A percentile compares a stretch with the other conserved stretches of the same genome.
Conservation (phyloP, 2,113 vertebrate species). For the Pterocles orientalis region DNA sequence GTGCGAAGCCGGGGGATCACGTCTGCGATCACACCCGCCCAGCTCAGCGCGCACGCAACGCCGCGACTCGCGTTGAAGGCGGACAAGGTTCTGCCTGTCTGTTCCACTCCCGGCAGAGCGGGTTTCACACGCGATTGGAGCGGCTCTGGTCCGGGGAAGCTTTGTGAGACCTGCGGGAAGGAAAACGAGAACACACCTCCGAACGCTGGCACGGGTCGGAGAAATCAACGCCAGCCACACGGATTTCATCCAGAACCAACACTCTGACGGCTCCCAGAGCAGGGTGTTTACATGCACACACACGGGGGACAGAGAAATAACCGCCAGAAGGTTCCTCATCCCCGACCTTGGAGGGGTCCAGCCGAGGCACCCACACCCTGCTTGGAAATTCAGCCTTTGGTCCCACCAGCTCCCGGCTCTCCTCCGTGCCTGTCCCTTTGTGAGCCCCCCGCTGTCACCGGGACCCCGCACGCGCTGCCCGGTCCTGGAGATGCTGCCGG, state of each 20-base stretch:
- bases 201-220: accelerated
- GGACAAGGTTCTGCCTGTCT: slow-evolving; percentile 18
- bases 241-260: not conserved
- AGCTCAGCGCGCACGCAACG: not conserved
- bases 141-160: not conserved
- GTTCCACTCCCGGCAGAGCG: not conserved
- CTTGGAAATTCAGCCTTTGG: not conserved
- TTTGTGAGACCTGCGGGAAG: not conserved
- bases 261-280: not conserved
- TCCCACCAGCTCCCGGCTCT: not conserved
- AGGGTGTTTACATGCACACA: accelerated
- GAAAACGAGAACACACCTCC: not conserved
- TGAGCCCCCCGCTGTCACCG: accelerated
- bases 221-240: not conserved
- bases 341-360: not conserved
- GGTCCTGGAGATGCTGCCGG: not conserved
- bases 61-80: not conserved
- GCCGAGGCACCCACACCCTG: accelerated
- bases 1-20: not conserved
- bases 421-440: not conserved
- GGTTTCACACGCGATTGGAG: not conserved
- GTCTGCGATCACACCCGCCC: not conserved
- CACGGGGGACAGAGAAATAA: not conserved
- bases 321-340: not conserved
- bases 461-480: not conserved